Conservation (phyloP, 2,797 vertebrate genomes). For the Anabas testudineus region DNA sequence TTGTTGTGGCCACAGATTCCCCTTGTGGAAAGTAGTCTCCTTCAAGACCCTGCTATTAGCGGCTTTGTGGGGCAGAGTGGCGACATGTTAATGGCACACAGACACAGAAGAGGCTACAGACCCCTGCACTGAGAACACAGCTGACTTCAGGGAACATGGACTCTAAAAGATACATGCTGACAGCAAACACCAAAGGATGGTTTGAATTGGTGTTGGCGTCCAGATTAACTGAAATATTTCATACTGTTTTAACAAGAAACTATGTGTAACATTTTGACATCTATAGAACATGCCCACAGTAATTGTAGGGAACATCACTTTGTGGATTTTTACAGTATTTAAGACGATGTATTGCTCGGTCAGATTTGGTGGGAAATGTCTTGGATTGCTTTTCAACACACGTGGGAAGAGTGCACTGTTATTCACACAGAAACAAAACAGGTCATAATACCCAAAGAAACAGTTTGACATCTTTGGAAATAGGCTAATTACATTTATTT, state of each 20-base stretch:
- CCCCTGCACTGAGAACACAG: conserved; percentile 53
- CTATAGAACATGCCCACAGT: conserved; percentile 19
- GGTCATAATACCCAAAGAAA: neutral
- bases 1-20: conserved; percentile 72
- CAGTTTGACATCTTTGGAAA: neutral
- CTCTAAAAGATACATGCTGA: conserved; percentile 41
- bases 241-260: conserved; percentile 40
- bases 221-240: conserved; percentile 39
- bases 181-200: conserved; percentile 46
- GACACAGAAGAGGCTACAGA: conserved; percentile 64
- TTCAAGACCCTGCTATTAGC: conserved; percentile 76
- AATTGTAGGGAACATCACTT: conserved; percentile 19
- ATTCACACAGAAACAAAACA: conserved; percentile 1
- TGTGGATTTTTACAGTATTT: conserved; percentile 8
- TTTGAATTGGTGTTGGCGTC: conserved; percentile 41
- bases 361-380: neutral
- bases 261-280: conserved; percentile 20
- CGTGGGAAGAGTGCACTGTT: neutral
- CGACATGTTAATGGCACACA: conserved; percentile 78
- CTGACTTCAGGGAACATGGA: conserved; percentile 57
- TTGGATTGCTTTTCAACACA: neutral
- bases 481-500: neutral
- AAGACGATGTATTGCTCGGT: neutral
- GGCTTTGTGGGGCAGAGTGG: conserved; percentile 77
- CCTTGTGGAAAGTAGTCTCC: conserved; percentile 67